Evolutionary conservation across 2,113 vertebrate species (phyloP).

Genomic region (Electrona antarctica): DNA sequence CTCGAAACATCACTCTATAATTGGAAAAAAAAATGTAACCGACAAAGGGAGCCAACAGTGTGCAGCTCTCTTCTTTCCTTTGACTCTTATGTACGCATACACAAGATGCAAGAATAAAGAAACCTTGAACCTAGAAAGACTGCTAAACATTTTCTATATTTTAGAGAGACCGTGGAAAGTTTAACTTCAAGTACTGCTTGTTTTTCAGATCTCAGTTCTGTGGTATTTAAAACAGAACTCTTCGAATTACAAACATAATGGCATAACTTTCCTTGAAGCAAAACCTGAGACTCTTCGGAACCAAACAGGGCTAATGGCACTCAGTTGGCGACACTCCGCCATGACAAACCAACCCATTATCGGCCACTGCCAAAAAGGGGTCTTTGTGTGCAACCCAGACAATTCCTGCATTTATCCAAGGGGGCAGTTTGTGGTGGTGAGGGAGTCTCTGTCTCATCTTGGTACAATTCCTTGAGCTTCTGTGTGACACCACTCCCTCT

Average conservation of each 20-base stretch:
- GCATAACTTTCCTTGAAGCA: constrained; percentile 9
- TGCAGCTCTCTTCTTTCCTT: no score
- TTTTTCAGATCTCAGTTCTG: constrained; percentile 5
- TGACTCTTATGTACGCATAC: no score
- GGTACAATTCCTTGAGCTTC: constrained; percentile 2
- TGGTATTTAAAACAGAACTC: constrained; percentile 6
- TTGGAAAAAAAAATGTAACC: no score
- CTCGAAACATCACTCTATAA: no score
- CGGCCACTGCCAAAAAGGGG: constrained; percentile 33
- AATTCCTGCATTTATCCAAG: constrained; percentile 52
- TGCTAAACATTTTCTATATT: no score
- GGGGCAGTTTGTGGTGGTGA: constrained; percentile 4
- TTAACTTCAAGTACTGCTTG: constrained; percentile 2
- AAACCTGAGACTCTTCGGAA: constrained; percentile 44
- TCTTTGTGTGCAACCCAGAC: constrained; percentile 55
- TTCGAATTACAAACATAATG: constrained; percentile 36
- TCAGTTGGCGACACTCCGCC: constrained; percentile 18
- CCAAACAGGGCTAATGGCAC: constrained; percentile 24
- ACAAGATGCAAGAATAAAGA: no score
- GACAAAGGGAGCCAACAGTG: no score
- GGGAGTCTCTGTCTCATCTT: neutral
- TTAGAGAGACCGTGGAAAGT: neutral
- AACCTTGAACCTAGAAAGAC: no score
- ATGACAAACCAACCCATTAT: constrained; percentile 41
- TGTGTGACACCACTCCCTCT: neutral